These are phyloP conservation scores for Camptogramma bilineatum DNA, from an alignment of 2,888 invertebrate genomes.

Conservation along the genomic window DNA sequence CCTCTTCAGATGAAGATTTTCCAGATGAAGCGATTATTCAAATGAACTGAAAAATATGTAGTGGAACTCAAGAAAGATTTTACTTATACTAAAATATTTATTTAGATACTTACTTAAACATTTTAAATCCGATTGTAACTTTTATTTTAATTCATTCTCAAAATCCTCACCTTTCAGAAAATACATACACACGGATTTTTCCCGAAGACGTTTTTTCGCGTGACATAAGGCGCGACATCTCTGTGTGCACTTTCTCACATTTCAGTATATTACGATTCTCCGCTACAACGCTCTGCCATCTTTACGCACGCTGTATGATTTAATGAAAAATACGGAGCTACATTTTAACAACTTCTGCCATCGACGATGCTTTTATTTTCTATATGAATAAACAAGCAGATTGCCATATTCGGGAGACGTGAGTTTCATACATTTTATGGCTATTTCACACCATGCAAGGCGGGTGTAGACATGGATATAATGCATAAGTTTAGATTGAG, in stretches of 20 bases:
- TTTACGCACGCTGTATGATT: neutral
- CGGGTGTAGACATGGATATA: constrained; percentile 4
- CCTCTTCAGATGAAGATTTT: no score
- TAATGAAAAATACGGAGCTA: neutral
- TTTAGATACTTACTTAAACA: no score
- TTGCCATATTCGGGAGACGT: constrained; percentile 29
- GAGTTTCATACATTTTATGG: constrained; percentile 26
- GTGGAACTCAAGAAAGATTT: no score
- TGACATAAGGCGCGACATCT: no score
- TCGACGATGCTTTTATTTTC: constrained; percentile 21
- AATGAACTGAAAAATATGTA: no score
- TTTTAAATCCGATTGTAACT: no score
- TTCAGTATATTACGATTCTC: neutral
- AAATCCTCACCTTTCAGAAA: no score
- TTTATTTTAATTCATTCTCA: no score
- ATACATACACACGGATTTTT: no score
- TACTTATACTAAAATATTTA: no score
- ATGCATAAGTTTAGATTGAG: constrained; percentile 16
- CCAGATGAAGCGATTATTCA: no score
- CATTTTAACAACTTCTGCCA: neutral
- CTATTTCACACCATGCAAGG: constrained; percentile 26
- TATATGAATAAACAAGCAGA: constrained; percentile 20
- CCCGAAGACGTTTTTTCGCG: no score
- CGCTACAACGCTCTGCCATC: neutral
- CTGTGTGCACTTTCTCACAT: neutral